phyloP scores from a whole-genome alignment of 2,888 invertebrate species.

The Trachelus stipa region DNA sequence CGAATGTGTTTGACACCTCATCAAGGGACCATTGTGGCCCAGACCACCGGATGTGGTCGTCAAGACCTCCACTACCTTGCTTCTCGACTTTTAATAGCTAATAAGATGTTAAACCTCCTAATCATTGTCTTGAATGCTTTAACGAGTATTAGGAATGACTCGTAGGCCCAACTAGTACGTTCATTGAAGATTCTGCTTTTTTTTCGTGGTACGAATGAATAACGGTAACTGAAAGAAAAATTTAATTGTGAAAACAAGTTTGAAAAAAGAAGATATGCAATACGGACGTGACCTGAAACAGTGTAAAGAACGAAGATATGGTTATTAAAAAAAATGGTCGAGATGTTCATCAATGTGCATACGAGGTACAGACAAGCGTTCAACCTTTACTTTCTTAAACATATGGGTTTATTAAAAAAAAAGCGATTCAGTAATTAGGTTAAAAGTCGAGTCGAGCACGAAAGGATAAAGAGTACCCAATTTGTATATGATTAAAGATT shows the following conservation, averaged over 20 bases:
- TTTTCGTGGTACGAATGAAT: background rate
- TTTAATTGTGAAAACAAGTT: background rate
- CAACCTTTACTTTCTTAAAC: background rate
- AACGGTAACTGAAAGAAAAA: background rate
- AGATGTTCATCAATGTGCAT: background rate
- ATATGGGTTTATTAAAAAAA: background rate
- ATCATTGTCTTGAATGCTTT: background rate
- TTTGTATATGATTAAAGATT: background rate
- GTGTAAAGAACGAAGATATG: background rate
- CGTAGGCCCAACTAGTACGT: background rate
- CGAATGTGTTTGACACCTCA: slow-evolving; percentile 16
- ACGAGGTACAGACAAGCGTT: background rate
- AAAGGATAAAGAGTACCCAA: background rate
- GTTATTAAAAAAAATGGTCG: background rate
- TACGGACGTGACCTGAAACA: background rate
- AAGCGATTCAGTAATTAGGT: background rate
- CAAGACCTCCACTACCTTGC: slow-evolving; percentile 29
- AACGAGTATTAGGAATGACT: background rate
- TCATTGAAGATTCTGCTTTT: background rate
- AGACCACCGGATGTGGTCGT: slow-evolving; percentile 35
- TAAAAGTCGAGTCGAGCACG: background rate
- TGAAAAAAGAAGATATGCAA: background rate
- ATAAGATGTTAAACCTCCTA: slow-evolving; percentile 27
- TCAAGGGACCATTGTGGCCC: slow-evolving; percentile 25
- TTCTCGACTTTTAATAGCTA: slow-evolving; percentile 35